Base-by-base conservation (phyloP, 2,113 vertebrate species). In the Cephalopholis sonnerati region DNA sequence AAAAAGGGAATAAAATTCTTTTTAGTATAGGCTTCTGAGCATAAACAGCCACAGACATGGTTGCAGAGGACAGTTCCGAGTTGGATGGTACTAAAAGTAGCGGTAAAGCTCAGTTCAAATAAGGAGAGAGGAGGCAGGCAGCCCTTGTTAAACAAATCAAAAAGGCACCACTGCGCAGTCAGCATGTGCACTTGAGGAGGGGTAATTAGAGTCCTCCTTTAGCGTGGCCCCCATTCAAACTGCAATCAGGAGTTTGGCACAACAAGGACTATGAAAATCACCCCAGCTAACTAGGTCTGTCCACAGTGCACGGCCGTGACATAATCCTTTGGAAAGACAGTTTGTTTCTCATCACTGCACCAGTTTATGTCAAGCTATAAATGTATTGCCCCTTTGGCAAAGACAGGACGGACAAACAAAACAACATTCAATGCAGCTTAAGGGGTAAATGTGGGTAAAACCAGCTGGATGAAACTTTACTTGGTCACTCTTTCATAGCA, bases 231-330 rank as follows among this genome's bases (percentile, higher is more conserved):
- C 84, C 67, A 82, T 90, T 90, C 91, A 91, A 90, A 84, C 80
- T 76, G 81, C 87, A 93, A 93, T 93, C 89, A 90, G 81, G 55
- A 77, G 74, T 81, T 84, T 82, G 82, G 89, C 90, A 88, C 73
- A 69, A 79, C 65, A 79, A 75, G 58, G 71, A 55, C 66, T 54
- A 71, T 61, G 59, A 71, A 82, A 84, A 81, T 77, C 76, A 82
- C 79, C 85, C 79, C 24, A 75, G 71, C 85, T 84, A 87, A 81
- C 81, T 74, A 68, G 79, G 71, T 69, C 69, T 71, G 68, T 92
- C 81, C 84, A 68, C 73, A 36, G 32, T 18, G 63, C 66, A 68
- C 57, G 51, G 53, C 66, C 61, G 12, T 78, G 74, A 69, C 75
- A 73, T 61, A 65, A 80, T 84, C 83, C 70, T 74, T 44, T 51